A percentile compares a stretch with the other conserved stretches of the same genome.
These are phyloP conservation scores for Tokudaia muenninki DNA, from an alignment of 2,797 vertebrate genomes.

Conservation along the genomic window DNA sequence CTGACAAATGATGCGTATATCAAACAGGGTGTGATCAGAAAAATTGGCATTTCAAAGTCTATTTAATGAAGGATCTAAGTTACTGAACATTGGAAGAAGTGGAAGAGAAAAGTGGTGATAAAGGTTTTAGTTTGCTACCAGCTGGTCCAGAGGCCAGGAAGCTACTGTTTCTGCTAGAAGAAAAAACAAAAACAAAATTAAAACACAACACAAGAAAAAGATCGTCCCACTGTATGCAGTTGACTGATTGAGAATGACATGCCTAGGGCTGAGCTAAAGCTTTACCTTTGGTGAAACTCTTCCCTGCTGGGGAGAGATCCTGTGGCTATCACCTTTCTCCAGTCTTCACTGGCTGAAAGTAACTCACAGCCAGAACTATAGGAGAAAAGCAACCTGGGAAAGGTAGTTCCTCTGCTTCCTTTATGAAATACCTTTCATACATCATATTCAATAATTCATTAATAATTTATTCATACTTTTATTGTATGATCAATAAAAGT, in stretches of 20 bases:
- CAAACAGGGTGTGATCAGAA: background rate
- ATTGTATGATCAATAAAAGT: background rate
- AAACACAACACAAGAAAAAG: background rate
- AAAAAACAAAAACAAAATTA: background rate
- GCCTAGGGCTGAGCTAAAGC: background rate
- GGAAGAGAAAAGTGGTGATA: background rate
- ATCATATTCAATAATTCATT: background rate
- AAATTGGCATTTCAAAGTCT: background rate
- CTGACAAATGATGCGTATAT: background rate
- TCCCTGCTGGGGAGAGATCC: background rate
- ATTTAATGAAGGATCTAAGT: background rate
- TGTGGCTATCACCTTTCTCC: background rate
- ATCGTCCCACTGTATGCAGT: background rate
- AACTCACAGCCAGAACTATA: slow-evolving; percentile 6
- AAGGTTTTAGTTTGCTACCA: background rate
- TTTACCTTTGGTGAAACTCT: background rate
- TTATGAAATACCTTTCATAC: background rate
- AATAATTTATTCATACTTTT: no score
- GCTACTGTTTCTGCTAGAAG: background rate
- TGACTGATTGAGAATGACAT: background rate
- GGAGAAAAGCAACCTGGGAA: background rate
- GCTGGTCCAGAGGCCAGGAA: background rate
- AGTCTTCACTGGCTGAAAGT: background rate
- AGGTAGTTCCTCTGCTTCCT: background rate
- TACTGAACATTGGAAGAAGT: background rate